These are phyloP conservation scores for Rhizoglyphus robini DNA, from an alignment of 1,140 invertebrate genomes.

Conservation along the genomic window DNA sequence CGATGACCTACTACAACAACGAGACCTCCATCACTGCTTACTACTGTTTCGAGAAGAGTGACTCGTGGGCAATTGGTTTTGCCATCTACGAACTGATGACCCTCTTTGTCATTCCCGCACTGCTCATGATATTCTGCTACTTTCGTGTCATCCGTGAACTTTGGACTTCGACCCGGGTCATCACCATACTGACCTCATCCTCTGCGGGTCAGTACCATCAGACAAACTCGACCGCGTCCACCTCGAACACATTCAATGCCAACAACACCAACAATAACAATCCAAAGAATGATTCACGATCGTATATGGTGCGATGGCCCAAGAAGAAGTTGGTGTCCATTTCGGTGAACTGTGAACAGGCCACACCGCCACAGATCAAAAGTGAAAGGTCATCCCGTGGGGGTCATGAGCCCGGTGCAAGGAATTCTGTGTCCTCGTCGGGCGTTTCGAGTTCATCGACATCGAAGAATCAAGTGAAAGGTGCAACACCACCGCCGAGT, in stretches of 20 bases:
- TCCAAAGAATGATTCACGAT: neutral
- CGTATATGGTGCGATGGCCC: conserved; percentile 4
- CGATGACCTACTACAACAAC: conserved; percentile 33
- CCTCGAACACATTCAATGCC: neutral
- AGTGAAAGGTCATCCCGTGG: neutral
- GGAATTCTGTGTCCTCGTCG: neutral
- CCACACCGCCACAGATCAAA: neutral
- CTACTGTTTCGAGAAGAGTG: conserved; percentile 31
- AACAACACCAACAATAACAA: neutral
- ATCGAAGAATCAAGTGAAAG: neutral
- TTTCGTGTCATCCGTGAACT: conserved; percentile 35
- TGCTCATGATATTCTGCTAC: conserved; percentile 35
- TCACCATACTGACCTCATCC: conserved; percentile 24
- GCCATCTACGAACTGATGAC: conserved; percentile 34
- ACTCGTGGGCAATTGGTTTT: conserved; percentile 27
- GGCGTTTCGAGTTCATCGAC: neutral
- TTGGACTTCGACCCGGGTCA: conserved; percentile 32
- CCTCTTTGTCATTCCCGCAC: conserved; percentile 34
- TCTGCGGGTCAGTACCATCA: neutral
- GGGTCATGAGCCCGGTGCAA: neutral
- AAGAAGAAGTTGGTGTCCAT: neutral
- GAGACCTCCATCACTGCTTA: conserved; percentile 29
- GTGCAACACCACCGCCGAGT: neutral
- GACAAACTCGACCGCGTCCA: neutral
- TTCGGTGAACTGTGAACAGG: neutral